These are phyloP conservation scores for Anser cygnoides DNA, from an alignment of 2,113 vertebrate species.

Conservation along the genomic window DNA sequence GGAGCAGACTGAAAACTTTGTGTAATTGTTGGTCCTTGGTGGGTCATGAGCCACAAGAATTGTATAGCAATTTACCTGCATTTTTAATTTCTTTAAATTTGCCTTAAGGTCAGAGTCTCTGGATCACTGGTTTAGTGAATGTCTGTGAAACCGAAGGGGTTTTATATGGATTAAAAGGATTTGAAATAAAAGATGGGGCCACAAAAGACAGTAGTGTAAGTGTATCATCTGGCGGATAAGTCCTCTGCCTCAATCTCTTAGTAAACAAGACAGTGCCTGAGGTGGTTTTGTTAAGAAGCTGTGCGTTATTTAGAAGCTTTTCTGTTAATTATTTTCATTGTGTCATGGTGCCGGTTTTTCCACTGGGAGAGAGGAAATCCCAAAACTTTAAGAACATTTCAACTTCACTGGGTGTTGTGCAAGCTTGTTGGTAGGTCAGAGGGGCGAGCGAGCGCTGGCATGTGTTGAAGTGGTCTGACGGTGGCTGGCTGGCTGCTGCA, in stretches of 20 bases:
- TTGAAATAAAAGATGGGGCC: background rate
- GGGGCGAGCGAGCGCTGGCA: background rate
- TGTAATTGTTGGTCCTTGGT: background rate
- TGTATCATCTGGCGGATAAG: background rate
- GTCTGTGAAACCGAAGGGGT: background rate
- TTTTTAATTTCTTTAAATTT: background rate
- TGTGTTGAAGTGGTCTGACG: rapidly evolving
- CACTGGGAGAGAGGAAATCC: background rate
- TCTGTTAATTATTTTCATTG: background rate
- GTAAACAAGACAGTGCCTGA: background rate
- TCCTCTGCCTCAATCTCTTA: background rate
- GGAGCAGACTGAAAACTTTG: background rate
- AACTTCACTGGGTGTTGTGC: background rate
- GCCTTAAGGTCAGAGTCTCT: background rate
- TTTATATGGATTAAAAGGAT: background rate
- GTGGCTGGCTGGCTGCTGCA: background rate
- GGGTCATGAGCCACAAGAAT: background rate
- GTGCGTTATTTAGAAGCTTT: background rate
- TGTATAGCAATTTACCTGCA: background rate
- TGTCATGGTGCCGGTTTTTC: background rate
- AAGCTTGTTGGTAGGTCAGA: background rate
- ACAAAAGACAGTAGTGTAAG: background rate
- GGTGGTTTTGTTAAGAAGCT: background rate
- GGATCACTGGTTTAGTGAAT: background rate
- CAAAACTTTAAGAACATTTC: background rate